Evolutionary conservation across 2,888 invertebrate genomes (phyloP), one percentile per base, ranked within the genome.

Genomic region (Noctuana brunneofusca): DNA sequence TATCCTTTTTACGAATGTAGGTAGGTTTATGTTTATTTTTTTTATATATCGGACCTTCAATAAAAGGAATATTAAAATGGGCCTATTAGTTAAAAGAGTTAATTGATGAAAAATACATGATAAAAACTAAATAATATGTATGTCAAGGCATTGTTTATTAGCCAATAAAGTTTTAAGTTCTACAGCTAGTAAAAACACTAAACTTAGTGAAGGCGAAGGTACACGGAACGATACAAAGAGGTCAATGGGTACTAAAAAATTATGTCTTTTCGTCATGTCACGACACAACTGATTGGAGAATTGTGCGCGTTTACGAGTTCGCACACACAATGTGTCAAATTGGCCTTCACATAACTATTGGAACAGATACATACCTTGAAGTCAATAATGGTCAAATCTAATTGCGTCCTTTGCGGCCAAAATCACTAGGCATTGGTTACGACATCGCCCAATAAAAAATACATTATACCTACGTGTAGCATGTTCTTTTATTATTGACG

Each of bases 271-370:
- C 60, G 65, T 70, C 68, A 69, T 68, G 49, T 58, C 54, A 54
- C 60, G 54, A 62, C 54, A 54, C 60, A 38, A 62, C 46, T 55
- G 55, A 62, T 62, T 50, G 38, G 49, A 62, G 62, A 62, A 62
- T 62, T 55, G 62, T 60, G 60, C 35, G 16, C 4, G 46, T 41
- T 60, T 62, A 55, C 20, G 55, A 55, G 38, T 55, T 63, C 22
- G 64, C 53, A 64, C 41, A 53, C 63, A 62, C 70, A 68, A 71
- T 78, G 73, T 81, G 80, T 79, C 78, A 81, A 77, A 71, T 64
- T 65, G 68, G 75, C 81, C 83, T 83, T 79, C 64, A 63, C 65
- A 66, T 69, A 67, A 65, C 66, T 68, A 27, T 55, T 38, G 18
- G 48, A 60, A 38, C 22, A n/a, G 64, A 20, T 48, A 63, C 66